These are phyloP conservation scores for Tolmerus cingulatus DNA, from an alignment of 2,888 invertebrate genomes.

Conservation along the genomic window DNA sequence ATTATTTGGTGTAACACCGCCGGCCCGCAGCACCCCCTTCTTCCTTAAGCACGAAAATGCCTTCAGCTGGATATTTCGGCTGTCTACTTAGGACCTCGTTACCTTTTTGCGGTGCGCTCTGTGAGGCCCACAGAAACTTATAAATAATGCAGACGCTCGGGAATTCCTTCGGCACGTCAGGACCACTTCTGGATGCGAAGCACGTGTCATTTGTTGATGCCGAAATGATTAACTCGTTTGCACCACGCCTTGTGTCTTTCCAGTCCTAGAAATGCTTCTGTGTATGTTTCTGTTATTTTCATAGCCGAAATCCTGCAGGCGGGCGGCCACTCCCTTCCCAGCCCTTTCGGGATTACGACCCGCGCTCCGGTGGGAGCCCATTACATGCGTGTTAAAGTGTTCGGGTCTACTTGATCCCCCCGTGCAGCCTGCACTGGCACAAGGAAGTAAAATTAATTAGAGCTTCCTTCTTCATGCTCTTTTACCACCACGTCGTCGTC, in stretches of 20 bases:
- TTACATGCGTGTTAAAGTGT: conserved; percentile 22
- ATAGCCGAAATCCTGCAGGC: background rate
- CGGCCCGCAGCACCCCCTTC: background rate
- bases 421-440: conserved; percentile 14
- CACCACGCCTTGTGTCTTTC: conserved; percentile 21
- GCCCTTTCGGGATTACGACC: background rate
- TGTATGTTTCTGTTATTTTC: conserved; percentile 13
- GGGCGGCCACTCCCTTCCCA: background rate
- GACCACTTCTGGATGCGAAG: conserved; percentile 20
- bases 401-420: background rate
- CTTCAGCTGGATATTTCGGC: background rate
- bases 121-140: conserved; percentile 6
- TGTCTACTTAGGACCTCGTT: conserved; percentile 20
- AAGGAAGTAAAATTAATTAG: conserved; percentile 45
- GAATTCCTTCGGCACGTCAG: conserved; percentile 34
- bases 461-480: conserved; percentile 41
- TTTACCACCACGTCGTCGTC: background rate
- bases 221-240: conserved; percentile 47
- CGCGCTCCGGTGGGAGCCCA: background rate
- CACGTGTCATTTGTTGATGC: conserved; percentile 48
- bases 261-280: background rate
- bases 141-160: conserved; percentile 42
- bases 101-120: conserved; percentile 20
- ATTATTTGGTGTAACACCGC: background rate
- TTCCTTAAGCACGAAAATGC: background rate